Base-by-base conservation (phyloP, 2,113 vertebrate genomes). In the Puffinus mauretanicus region DNA sequence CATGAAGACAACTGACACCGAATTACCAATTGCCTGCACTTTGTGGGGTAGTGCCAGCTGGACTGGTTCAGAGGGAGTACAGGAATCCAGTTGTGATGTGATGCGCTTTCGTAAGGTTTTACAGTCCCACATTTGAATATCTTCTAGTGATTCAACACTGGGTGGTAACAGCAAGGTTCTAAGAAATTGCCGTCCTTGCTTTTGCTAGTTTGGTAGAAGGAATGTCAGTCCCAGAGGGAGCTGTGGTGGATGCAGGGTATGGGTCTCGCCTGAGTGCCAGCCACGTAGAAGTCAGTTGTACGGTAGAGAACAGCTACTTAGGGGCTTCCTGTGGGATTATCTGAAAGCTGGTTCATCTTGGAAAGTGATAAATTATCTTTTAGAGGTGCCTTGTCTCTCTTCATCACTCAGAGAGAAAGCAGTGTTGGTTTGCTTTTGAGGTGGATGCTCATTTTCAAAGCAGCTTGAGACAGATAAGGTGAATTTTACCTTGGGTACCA, bases 191-290 rank as follows among this genome's bases (percentile, higher is more conserved):
- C 4, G 2, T 24, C 16, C 4, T 78, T 88, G 42, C 26, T 75
- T 9, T 83, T 81, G 38, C 60, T 65, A 9, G 27, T 49, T 88
- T 57, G 32, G 13, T 36, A 34, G 49, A 52, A 64, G 32, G 42
- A 66, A 21, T 32, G 24, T 83, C 51, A 65, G 64, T 81, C 40
- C 30, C 22, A 29, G 54, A n/a, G 32, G 6, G 21, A 10, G 32
- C 29, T 84, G 27, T 62, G 30, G 40, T 65, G 46, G 27, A 49
- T 64, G 26, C 0, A 0, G 16, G 6, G 0, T 54, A 27, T 49
- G 49, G 62, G 38, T 61, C 36, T 94, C 2, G 2, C 18, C 58
- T 86, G 55, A 77, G 60, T 5, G 1, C 10, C 12, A 2, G 46
- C 29, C 16, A 2, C 0, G 1, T 14, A 34, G 20, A 75, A 94